phyloP scores from a whole-genome alignment of 2,888 invertebrate species.

The Cryptus viduatorius region DNA sequence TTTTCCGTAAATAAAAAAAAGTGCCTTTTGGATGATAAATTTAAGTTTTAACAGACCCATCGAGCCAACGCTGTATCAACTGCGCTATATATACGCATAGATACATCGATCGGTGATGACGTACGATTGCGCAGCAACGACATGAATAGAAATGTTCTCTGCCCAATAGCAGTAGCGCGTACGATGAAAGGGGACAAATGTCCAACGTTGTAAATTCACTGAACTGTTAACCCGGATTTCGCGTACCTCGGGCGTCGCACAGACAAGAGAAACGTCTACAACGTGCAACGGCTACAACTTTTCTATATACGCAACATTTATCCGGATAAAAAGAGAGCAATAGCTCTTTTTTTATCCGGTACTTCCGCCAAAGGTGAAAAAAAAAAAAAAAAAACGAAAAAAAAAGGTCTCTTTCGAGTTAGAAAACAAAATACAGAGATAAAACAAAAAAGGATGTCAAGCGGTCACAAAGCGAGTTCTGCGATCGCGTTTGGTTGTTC shows the following conservation, averaged over 20 bases:
- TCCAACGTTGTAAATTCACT: constrained; percentile 53
- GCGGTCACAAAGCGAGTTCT: constrained; percentile 47
- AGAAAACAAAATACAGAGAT: constrained; percentile 25
- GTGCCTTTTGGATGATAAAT: constrained; percentile 35
- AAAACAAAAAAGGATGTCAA: constrained; percentile 12
- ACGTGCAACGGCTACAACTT: constrained; percentile 2
- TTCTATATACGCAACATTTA: constrained; percentile 2
- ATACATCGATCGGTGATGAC: constrained; percentile 32
- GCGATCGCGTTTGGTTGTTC: constrained; percentile 24
- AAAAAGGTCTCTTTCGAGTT: constrained; percentile 29
- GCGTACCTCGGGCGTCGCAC: constrained; percentile 27
- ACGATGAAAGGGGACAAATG: constrained; percentile 47
- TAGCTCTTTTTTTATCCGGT: neutral
- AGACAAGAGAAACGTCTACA: constrained; percentile 11
- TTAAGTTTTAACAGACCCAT: constrained; percentile 42
- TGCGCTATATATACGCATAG: neutral
- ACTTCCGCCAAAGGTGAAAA: constrained; percentile 42
- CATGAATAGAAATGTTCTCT: constrained; percentile 38
- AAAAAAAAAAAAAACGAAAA: too few species aligned
- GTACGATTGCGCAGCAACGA: constrained; percentile 3
- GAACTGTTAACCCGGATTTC: constrained; percentile 55
- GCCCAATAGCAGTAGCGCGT: neutral
- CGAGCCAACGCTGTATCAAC: neutral
- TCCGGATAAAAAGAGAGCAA: too few species aligned
- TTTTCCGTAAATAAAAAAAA: neutral